Evolutionary conservation across 2,888 invertebrate genomes (phyloP).

Genomic region (Dugesia japonica): DNA sequence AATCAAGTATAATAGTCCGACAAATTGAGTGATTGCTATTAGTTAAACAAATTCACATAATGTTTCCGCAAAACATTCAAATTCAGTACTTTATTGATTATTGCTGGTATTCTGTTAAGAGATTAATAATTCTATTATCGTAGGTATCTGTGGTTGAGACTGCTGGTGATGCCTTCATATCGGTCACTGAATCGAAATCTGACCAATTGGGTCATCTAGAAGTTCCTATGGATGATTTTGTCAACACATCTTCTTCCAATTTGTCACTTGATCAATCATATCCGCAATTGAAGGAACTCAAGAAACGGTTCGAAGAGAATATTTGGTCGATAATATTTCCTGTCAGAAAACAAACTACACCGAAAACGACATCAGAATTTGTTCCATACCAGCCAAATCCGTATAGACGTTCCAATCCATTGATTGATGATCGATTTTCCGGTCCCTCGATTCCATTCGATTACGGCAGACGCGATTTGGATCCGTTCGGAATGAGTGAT

Average conservation of each 20-base stretch:
- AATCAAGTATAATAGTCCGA: too few species aligned
- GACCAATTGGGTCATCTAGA: conserved; percentile 26
- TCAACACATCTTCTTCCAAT: not conserved
- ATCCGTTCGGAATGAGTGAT: conserved; percentile 26
- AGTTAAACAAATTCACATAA: too few species aligned
- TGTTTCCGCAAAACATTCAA: too few species aligned
- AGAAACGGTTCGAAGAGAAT: not conserved
- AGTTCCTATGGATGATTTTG: conserved; percentile 1
- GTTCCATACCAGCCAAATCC: not conserved
- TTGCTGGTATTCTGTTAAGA: too few species aligned
- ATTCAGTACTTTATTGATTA: too few species aligned
- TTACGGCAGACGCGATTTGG: conserved; percentile 33
- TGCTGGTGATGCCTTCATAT: conserved; percentile 20
- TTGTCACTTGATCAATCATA: not conserved
- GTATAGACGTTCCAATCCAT: not conserved
- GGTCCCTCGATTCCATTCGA: conserved; percentile 21
- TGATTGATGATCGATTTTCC: not conserved
- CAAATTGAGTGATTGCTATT: too few species aligned
- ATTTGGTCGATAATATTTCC: conserved; percentile 27
- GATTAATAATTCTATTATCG: too few species aligned
- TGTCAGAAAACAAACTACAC: not conserved
- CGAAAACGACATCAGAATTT: not conserved
- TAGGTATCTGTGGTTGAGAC: conserved; percentile 24
- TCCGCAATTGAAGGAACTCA: not conserved
- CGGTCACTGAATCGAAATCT: not conserved